These are phyloP conservation scores for Sparus aurata DNA, from an alignment of 2,797 vertebrate genomes.

Conservation along the genomic window DNA sequence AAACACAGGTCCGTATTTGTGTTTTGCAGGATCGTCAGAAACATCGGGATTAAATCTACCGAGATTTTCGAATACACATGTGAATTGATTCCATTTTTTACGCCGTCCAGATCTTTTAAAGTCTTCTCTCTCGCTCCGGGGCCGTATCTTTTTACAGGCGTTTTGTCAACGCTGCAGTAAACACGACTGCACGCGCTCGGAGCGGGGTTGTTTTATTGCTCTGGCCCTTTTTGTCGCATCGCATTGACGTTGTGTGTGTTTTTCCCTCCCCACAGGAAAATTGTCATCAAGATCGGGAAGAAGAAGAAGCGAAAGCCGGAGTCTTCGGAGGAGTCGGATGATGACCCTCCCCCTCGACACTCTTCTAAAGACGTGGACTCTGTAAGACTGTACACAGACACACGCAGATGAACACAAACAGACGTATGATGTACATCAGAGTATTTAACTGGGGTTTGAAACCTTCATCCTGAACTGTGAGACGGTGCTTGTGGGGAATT, in stretches of 20 bases:
- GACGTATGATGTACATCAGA: not conserved
- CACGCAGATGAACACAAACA: not conserved
- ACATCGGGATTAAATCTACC: not conserved
- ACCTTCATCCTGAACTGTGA: slow-evolving; percentile 6
- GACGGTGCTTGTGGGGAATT: not conserved
- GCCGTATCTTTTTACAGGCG: not conserved
- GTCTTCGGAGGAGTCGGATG: slow-evolving; percentile 94
- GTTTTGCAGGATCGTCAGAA: not conserved
- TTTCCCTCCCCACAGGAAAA: slow-evolving; percentile 87
- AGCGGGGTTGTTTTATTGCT: slow-evolving; percentile 12
- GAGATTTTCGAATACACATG: not conserved
- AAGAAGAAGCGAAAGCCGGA: slow-evolving; percentile 97
- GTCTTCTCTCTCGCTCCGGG: not conserved
- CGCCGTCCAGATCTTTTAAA: not conserved
- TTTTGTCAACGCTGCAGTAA: slow-evolving; percentile 7
- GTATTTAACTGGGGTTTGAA: not conserved
- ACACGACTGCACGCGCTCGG: not conserved
- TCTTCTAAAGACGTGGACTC: slow-evolving; percentile 90
- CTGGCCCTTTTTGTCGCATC: not conserved
- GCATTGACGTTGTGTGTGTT: slow-evolving; percentile 26
- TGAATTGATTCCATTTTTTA: not conserved
- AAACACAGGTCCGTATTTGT: not conserved
- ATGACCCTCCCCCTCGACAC: slow-evolving; percentile 88
- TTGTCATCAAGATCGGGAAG: slow-evolving; percentile 97
- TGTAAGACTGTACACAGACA: slow-evolving; percentile 81